A percentile compares a stretch with the other conserved stretches of the same genome.
phyloP scores from a whole-genome alignment of 23 tunicate genomes.

The Aplidium turbinatum region DNA sequence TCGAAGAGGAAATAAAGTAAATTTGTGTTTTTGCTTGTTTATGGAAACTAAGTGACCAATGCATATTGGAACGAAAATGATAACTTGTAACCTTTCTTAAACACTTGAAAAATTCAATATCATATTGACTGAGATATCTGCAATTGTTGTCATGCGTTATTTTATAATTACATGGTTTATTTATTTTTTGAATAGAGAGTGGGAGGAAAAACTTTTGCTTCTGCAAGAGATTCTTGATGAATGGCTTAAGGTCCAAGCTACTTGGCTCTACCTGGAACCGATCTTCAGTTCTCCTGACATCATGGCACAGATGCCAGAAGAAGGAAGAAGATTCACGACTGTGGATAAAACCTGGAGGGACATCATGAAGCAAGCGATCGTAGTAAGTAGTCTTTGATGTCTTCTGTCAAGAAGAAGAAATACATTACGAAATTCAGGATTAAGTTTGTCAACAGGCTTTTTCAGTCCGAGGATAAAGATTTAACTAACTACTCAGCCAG shows the following conservation, averaged over 20 bases:
- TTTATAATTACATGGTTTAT: background rate
- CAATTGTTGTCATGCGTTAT: no score
- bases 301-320: slow-evolving; percentile 99
- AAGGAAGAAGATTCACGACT: slow-evolving; percentile 94
- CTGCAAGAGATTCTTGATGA: slow-evolving; percentile 96
- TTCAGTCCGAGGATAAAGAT: no score
- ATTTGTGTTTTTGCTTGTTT: no score
- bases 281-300: slow-evolving; percentile 98
- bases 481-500: no score
- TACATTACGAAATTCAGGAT: no score
- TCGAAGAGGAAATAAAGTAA: slow-evolving; percentile 92
- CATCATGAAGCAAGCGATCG: slow-evolving; percentile 85
- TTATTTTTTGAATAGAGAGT: slow-evolving; percentile 39
- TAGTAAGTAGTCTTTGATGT: slow-evolving; percentile 45
- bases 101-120: no score
- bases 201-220: slow-evolving; percentile 92
- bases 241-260: slow-evolving; percentile 98
- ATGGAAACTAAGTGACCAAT: no score
- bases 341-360: slow-evolving; percentile 99
- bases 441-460: no score
- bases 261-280: slow-evolving; percentile 99
- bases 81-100: no score
- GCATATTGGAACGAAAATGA: no score
- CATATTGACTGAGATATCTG: no score
- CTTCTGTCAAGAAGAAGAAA: no score